Base-by-base conservation (phyloP, 2,888 invertebrate species). In the Deroplatys truncata region DNA sequence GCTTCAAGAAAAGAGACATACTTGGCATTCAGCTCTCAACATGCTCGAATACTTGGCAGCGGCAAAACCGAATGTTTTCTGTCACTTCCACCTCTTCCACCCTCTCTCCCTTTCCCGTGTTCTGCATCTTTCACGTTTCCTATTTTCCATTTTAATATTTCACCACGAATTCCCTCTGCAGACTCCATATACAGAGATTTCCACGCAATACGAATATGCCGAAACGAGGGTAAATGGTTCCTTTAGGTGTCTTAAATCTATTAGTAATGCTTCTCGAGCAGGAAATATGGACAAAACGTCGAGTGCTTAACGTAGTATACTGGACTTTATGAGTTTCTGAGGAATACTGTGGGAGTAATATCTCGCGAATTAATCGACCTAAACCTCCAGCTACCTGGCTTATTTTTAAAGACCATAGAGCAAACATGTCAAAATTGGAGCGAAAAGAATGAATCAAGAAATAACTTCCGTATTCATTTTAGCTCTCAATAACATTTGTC, bases 171-270 rank as follows among this genome's bases (percentile, higher is more conserved):
- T 87, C 87, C 87, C 87, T 82, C 31, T 43, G 83, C 28, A 83
- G 87, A 83, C 83, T 87, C 35, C 83, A 87, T 83, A 87, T 31
- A 35, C 87, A 28, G 83, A 83, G 87, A 87, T 87, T 87, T 87
- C 87, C 87, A 83, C 87, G 83, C 72, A 43, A 87, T 84, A 84
- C 84, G 89, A 49, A 83, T 84, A 88, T 84, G 82, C 84, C 28
- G 83, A 89, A 49, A 35, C 84, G 49, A 72, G 43, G 82, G 49
- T 86, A 84, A 56, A 86, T 84, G n/a, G 84, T 31, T 84, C 90
- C 88, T 86, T 31, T n/a, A 84, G 90, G 90, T 88, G 90, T 88
- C 88, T 88, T 90, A 90, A 90, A 90, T 90, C 90, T 83, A 90
- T 90, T 90, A 90, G 88, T 90, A 88, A 90, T 88, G 88, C 86